phyloP scores from a whole-genome alignment of 1,140 invertebrate genomes.

The Heterodera carotae region DNA sequence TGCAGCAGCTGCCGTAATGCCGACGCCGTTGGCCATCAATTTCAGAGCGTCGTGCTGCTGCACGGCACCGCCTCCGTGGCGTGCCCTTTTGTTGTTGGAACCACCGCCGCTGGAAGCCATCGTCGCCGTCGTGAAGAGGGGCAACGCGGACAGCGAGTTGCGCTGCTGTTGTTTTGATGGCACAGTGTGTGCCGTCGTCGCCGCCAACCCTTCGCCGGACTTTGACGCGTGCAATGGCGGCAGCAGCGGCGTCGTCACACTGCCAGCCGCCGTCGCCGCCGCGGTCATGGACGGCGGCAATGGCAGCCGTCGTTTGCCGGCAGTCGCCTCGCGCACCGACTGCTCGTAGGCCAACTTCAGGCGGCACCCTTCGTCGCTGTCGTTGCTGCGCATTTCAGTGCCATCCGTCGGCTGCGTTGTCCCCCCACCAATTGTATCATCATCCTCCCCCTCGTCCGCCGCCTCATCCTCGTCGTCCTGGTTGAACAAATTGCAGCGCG shows the following conservation, averaged over 20 bases:
- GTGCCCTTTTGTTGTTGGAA: too few species aligned
- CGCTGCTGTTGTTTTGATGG: too few species aligned
- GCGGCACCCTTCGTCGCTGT: not conserved
- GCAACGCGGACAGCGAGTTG: too few species aligned
- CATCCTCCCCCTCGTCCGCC: slow-evolving; percentile 1
- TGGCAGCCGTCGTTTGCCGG: slow-evolving; percentile 1
- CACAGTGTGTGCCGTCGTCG: too few species aligned
- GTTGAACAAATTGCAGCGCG: slow-evolving; percentile 42
- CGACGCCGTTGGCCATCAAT: slow-evolving; percentile 3
- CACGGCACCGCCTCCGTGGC: too few species aligned
- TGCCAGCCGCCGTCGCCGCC: too few species aligned
- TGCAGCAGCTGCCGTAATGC: too few species aligned
- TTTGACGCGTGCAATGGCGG: slow-evolving; percentile 16
- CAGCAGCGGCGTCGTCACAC: not conserved
- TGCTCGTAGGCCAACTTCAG: slow-evolving; percentile 29
- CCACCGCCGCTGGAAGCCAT: too few species aligned
- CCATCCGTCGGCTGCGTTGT: not conserved
- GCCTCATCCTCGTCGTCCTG: slow-evolving; percentile 30
- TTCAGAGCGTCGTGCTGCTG: not conserved
- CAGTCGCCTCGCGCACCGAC: slow-evolving; percentile 31
- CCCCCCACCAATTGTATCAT: not conserved
- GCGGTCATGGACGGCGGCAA: too few species aligned
- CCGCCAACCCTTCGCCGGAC: slow-evolving; percentile 18
- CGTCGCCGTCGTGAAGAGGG: too few species aligned
- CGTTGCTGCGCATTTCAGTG: not conserved